Evolutionary conservation across 2,113 vertebrate species (phyloP).

Genomic region (Chitala chitala): DNA sequence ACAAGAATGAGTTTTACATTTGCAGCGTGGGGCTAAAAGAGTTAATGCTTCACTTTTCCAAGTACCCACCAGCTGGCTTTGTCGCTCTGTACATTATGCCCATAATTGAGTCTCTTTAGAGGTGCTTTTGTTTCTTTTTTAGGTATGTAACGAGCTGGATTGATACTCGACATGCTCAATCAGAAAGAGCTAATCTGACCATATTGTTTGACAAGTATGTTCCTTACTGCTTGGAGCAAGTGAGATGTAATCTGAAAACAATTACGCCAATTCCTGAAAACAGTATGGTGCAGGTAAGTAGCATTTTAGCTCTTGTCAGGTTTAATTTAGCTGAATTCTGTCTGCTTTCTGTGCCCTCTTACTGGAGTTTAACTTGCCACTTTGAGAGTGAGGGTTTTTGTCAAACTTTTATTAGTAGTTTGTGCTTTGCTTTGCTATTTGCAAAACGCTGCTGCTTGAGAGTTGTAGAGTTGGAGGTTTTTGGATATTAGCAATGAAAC

Average conservation of each 20-base stretch:
- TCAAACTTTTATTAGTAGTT: constrained; percentile 29
- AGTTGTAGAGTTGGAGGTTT: no score
- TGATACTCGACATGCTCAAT: constrained; percentile 63
- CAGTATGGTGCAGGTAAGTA: constrained; percentile 65
- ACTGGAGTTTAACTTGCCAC: constrained; percentile 34
- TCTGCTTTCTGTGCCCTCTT: constrained; percentile 45
- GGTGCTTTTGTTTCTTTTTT: constrained; percentile 63
- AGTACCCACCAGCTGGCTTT: constrained; percentile 50
- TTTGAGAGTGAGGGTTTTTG: constrained; percentile 35
- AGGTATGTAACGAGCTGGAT: constrained; percentile 62
- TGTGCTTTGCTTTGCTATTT: constrained; percentile 14
- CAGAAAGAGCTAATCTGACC: constrained; percentile 72
- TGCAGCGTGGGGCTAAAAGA: constrained; percentile 43
- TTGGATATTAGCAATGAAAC: not conserved
- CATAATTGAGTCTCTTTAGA: constrained; percentile 62
- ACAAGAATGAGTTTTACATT: not conserved
- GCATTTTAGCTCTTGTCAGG: constrained; percentile 53
- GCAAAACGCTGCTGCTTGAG: not conserved
- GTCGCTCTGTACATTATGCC: constrained; percentile 51
- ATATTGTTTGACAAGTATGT: constrained; percentile 69
- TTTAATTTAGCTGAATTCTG: constrained; percentile 47
- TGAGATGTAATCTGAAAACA: constrained; percentile 69
- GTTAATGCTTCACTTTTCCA: constrained; percentile 52
- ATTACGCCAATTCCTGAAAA: constrained; percentile 66
- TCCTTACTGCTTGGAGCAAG: constrained; percentile 62